Percentiles rank a stretch among this genome's conserved stretches.
Conservation (phyloP, 2,797 vertebrate genomes). For the Zalophus californianus region DNA sequence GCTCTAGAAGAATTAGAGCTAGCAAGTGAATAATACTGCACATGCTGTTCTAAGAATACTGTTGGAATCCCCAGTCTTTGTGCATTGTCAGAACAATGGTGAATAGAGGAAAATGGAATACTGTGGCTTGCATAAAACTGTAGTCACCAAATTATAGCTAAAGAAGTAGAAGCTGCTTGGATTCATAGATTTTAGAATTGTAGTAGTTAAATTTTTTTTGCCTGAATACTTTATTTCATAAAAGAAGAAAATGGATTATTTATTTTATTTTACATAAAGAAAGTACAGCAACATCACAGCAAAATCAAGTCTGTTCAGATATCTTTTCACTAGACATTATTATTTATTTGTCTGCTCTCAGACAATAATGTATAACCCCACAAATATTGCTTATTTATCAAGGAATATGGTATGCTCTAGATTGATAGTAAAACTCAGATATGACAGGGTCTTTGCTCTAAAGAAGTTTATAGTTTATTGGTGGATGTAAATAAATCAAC, state of each 20-base stretch:
- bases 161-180: neutral
- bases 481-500: neutral
- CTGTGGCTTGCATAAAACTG: neutral
- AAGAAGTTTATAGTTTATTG: neutral
- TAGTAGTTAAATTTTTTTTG: neutral
- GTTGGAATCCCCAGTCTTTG: neutral
- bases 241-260: neutral
- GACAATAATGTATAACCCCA: neutral
- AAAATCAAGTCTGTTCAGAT: neutral
- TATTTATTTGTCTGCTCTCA: neutral
- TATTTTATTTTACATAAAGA: conserved; percentile 19
- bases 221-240: neutral
- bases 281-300: neutral
- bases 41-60: neutral
- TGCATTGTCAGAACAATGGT: neutral
- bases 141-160: neutral
- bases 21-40: neutral
- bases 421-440: neutral
- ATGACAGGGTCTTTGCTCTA: neutral
- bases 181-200: neutral
- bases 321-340: neutral
- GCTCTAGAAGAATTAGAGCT: neutral
- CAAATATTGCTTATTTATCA: neutral
- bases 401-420: neutral
- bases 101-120: neutral